Percentiles rank a stretch among this genome's conserved stretches.
Evolutionary conservation across 2,113 vertebrate genomes (phyloP).

Genomic region (Lophochroa leadbeateri): DNA sequence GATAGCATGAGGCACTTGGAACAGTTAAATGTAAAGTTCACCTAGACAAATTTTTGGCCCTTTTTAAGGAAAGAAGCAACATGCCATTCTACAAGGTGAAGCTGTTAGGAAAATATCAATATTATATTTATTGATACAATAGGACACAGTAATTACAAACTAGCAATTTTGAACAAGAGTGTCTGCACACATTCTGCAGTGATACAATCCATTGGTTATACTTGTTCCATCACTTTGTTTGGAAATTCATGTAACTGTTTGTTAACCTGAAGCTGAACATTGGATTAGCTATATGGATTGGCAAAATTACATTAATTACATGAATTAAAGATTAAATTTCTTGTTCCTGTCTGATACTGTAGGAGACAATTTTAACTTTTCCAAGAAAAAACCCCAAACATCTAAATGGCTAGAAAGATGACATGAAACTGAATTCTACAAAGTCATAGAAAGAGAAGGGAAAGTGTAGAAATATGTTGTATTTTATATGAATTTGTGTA

Average conservation of each 20-base stretch:
- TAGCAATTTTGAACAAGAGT: background rate
- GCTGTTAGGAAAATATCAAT: background rate
- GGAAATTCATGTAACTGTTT: background rate
- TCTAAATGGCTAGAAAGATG: background rate
- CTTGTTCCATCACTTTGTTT: background rate
- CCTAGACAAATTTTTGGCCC: background rate
- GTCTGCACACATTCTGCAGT: background rate
- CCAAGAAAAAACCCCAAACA: background rate
- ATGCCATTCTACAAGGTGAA: background rate
- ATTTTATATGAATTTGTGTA: background rate
- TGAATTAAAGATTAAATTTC: background rate
- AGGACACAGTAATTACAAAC: background rate
- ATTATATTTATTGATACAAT: background rate
- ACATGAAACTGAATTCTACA: background rate
- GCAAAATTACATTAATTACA: background rate
- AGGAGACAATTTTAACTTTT: background rate
- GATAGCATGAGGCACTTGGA: background rate
- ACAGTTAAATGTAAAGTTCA: background rate
- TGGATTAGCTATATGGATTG: background rate
- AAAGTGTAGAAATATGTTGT: background rate
- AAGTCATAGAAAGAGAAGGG: background rate
- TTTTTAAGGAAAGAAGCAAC: background rate
- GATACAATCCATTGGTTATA: background rate
- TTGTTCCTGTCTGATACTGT: background rate
- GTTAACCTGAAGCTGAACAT: background rate